Percentiles rank a stretch among this genome's conserved stretches.
Evolutionary conservation across 2,888 invertebrate species (phyloP).

Genomic region (Drosophila parthenogenetica): DNA sequence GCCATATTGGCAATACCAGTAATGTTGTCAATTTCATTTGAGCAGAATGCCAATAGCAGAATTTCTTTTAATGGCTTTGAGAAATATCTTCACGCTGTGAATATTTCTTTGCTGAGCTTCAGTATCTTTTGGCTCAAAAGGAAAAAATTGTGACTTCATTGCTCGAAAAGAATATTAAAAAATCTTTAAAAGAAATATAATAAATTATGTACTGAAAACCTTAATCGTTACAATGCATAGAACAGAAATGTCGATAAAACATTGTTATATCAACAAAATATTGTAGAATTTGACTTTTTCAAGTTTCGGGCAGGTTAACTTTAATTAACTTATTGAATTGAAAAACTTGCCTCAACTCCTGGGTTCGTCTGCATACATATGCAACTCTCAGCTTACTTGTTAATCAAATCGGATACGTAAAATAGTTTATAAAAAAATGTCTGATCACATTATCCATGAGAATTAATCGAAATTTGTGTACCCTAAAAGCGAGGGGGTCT

Average conservation of each 20-base stretch:
- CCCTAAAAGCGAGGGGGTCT: neutral
- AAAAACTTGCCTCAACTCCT: no score
- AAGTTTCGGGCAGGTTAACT: no score
- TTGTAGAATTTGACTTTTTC: no score
- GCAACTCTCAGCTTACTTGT: neutral
- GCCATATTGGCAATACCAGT: slow-evolving; percentile 36
- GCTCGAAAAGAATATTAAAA: no score
- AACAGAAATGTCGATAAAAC: no score
- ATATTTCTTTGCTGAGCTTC: neutral
- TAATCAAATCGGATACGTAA: neutral
- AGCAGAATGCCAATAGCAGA: neutral
- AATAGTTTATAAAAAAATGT: neutral
- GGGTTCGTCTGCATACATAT: neutral
- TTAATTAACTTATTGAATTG: no score
- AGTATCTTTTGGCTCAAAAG: no score
- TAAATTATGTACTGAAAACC: no score
- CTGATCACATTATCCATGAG: slow-evolving; percentile 35
- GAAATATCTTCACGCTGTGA: neutral
- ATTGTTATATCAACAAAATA: no score
- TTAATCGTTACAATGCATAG: no score
- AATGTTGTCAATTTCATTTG: neutral
- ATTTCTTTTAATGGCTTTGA: neutral
- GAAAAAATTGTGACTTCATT: no score
- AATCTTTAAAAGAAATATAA: no score
- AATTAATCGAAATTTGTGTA: neutral